Evolutionary conservation across 2,888 invertebrate genomes (phyloP), one percentile per base, ranked within the genome.

Genomic region (Andrena haemorrhoa): DNA sequence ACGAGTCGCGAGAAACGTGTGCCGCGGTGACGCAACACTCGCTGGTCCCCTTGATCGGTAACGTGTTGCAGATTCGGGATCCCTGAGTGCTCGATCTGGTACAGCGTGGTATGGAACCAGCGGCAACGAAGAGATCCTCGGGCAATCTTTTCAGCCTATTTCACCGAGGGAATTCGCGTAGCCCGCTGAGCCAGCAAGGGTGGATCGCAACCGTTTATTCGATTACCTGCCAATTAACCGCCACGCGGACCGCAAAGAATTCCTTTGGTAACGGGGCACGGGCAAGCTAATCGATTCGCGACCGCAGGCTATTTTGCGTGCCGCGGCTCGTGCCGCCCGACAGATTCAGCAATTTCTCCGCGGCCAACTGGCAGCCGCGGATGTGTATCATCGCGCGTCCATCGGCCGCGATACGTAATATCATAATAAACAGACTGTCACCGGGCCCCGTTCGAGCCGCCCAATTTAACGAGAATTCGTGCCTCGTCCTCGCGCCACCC

Each of bases 1-100:
- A 87, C 83, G 80, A 83, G 87, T 85, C 81, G 60, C 79, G 83
- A 86, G 83, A 85, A 86, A 85, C 75, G 71, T 79, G 70, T 70
- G 86, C 71, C 47, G 12, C 61, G 26, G 20, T 56, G 61, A 58
- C 72, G 79, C 74, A 60, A 82, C 74, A 68, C 73, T 60, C 60
- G 82, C 49, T 51, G 56, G 65, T 58, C 75, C 29, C 41, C 23
- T 8, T 12, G 5, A 41, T 41, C 16, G 41, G 41, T 41, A 41
- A 41, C 5, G 16, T 16, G 12, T 12, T 41, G 12, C 4, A 16
- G 16, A 41, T 41, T 41, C 41, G 56, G 8, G 12, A 2, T 56
- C 7, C 53, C 4, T 6, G 4, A 10, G 2, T 4, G 23, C 23
- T 56, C 0, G 56, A 26, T 56, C 56, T 56, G 1, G 41, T 16